Percentiles rank a stretch among this genome's conserved stretches.
These are phyloP conservation scores for Actenoides hombroni DNA, from an alignment of 2,113 vertebrate species.

Conservation along the genomic window DNA sequence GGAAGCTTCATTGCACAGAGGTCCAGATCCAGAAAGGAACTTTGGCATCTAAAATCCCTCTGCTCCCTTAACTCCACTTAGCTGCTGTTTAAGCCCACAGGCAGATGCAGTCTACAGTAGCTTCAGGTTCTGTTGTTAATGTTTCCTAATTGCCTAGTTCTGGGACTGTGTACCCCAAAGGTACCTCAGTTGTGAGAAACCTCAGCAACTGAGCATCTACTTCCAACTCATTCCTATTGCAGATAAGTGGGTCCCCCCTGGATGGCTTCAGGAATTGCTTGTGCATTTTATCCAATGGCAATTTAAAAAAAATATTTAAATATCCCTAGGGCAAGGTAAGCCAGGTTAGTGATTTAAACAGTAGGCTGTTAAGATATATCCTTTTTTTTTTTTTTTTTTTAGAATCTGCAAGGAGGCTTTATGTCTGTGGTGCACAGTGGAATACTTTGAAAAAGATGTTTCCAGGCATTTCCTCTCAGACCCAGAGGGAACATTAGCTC, in stretches of 20 bases:
- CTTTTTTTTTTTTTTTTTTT: not conserved
- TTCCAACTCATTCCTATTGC: not conserved
- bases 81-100: not conserved
- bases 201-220: not conserved
- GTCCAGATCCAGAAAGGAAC: not conserved
- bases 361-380: not conserved
- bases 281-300: not conserved
- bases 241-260: fast-evolving
- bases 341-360: not conserved
- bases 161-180: not conserved
- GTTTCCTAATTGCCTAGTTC: not conserved
- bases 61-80: not conserved
- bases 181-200: not conserved
- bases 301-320: not conserved
- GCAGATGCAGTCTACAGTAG: not conserved
- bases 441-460: not conserved
- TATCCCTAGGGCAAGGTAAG: not conserved
- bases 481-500: not conserved
- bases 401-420: not conserved
- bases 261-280: not conserved
- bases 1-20: not conserved
- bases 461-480: not conserved
- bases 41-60: not conserved
- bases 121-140: not conserved
- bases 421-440: not conserved